These are phyloP conservation scores for Stomorhina lunata DNA, from an alignment of 2,888 invertebrate species.

Conservation along the genomic window DNA sequence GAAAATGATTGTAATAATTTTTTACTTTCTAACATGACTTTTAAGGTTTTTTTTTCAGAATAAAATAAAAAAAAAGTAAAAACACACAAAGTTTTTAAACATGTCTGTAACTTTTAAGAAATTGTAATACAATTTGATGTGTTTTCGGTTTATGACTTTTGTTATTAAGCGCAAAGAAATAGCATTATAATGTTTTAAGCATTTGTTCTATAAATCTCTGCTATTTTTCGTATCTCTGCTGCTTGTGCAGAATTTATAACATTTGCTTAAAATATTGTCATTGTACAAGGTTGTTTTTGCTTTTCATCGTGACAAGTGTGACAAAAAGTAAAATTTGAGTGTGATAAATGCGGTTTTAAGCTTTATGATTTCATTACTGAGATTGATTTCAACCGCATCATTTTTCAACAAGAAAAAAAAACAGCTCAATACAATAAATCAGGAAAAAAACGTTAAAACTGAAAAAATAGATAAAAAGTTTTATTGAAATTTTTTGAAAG, in stretches of 20 bases:
- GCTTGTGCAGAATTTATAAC: neutral
- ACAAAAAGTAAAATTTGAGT: neutral
- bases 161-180: neutral
- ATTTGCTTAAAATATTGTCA: conserved; percentile 16
- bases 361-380: conserved; percentile 29
- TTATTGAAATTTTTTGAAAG: no score
- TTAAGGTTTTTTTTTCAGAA: conserved; percentile 8
- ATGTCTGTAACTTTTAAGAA: conserved; percentile 10
- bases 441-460: neutral
- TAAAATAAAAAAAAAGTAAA: neutral
- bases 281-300: conserved; percentile 22
- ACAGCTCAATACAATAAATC: neutral
- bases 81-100: no score
- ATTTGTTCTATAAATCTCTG: neutral
- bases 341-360: conserved; percentile 36
- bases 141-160: neutral
- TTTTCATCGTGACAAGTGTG: conserved; percentile 1
- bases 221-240: neutral
- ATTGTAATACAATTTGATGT: conserved; percentile 7
- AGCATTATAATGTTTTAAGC: neutral
- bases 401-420: neutral
- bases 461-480: no score
- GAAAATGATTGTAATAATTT: conserved; percentile 18
- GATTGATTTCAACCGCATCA: neutral
- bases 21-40: conserved; percentile 16